These are phyloP conservation scores for Eupithecia exiguata DNA, from an alignment of 2,888 invertebrate genomes.

Conservation along the genomic window DNA sequence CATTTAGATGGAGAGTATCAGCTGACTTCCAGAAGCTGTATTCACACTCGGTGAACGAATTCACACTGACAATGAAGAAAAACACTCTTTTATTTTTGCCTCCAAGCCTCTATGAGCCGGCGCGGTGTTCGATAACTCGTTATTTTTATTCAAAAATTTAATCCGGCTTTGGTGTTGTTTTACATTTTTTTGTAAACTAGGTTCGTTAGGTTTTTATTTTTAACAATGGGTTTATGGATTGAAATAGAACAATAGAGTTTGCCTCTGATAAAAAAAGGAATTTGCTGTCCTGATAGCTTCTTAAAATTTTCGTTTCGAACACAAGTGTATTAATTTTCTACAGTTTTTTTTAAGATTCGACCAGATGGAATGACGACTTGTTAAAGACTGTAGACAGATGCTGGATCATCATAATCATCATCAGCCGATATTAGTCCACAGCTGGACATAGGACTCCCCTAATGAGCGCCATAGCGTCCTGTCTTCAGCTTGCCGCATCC, in stretches of 20 bases:
- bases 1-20: background rate
- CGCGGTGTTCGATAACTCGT: conserved; percentile 30
- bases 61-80: conserved; percentile 26
- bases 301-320: background rate
- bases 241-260: background rate
- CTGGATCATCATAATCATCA: too few species aligned
- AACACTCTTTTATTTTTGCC: conserved; percentile 30
- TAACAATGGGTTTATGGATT: background rate
- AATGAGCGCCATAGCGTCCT: too few species aligned
- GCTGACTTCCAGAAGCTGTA: background rate
- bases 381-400: too few species aligned
- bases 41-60: conserved; percentile 8
- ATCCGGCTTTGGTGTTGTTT: conserved; percentile 20
- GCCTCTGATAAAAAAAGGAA: background rate
- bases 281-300: background rate
- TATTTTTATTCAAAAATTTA: conserved; percentile 36
- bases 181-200: conserved; percentile 14
- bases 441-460: too few species aligned
- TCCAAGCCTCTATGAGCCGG: conserved; percentile 10
- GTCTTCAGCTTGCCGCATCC: too few species aligned
- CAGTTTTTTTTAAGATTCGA: background rate
- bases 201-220: conserved; percentile 7
- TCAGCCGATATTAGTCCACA: too few species aligned
- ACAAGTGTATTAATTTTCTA: background rate
- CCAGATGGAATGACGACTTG: too few species aligned